phyloP scores from a whole-genome alignment of 2,113 vertebrate species.

The Chroicocephalus ridibundus region DNA sequence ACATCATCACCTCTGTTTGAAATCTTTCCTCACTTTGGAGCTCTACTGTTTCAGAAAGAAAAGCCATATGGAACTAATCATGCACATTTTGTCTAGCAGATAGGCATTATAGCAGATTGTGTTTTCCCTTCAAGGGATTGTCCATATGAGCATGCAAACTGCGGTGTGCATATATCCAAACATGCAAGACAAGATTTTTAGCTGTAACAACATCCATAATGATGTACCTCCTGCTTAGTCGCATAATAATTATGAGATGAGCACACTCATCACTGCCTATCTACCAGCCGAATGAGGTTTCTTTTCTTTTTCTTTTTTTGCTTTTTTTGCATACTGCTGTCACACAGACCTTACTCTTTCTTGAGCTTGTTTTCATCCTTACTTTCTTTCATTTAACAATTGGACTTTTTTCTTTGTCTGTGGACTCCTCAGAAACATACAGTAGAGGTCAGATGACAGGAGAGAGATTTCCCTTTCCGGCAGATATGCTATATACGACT shows the following conservation, averaged over 20 bases:
- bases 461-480: background rate
- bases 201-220: background rate
- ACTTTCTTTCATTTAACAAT: background rate
- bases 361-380: background rate
- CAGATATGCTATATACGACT: background rate
- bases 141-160: constrained; percentile 45
- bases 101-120: constrained; percentile 43
- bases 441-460: background rate
- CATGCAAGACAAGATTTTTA: background rate
- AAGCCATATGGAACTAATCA: constrained; percentile 53
- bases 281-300: background rate
- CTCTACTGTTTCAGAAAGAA: background rate
- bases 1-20: background rate
- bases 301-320: background rate
- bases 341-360: background rate
- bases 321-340: background rate
- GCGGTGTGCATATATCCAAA: constrained; percentile 9
- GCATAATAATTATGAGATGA: background rate
- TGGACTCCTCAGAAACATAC: background rate
- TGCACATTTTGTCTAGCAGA: constrained; percentile 46
- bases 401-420: background rate
- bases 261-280: background rate
- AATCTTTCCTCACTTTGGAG: background rate
- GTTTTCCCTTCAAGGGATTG: constrained; percentile 40
- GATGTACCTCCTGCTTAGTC: background rate